Percentiles rank a stretch among this genome's conserved stretches.
Conservation (phyloP, 2,888 invertebrate species). For the Zootermopsis nevadensis region DNA sequence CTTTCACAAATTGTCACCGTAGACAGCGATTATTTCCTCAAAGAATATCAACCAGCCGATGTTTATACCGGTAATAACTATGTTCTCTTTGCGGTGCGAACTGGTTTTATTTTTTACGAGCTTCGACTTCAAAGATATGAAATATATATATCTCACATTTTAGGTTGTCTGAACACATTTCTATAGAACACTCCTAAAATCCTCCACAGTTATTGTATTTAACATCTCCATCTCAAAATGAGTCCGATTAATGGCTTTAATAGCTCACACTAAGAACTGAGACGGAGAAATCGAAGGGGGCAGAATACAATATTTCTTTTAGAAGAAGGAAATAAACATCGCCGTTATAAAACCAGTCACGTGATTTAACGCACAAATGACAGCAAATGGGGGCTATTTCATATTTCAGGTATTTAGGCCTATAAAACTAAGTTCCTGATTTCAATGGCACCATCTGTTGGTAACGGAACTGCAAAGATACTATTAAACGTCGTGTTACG, state of each 20-base stretch:
- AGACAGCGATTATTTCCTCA: too few species aligned
- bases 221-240: too few species aligned
- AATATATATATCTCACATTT: too few species aligned
- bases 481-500: neutral
- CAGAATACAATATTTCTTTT: neutral
- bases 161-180: too few species aligned
- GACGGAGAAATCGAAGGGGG: neutral
- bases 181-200: too few species aligned
- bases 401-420: neutral
- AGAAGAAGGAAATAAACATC: conserved; percentile 3
- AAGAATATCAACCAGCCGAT: too few species aligned
- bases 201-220: too few species aligned
- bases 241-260: neutral
- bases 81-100: too few species aligned
- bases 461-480: neutral
- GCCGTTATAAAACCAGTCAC: neutral
- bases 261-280: neutral
- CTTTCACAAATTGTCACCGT: too few species aligned
- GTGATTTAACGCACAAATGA: conserved; percentile 21
- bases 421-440: conserved; percentile 14
- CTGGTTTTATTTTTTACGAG: too few species aligned
- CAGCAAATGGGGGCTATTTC: conserved; percentile 17
- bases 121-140: too few species aligned
- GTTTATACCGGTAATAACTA: too few species aligned
- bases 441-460: neutral